Conservation (phyloP, 2,888 invertebrate genomes). For the Lathronympha strigana region DNA sequence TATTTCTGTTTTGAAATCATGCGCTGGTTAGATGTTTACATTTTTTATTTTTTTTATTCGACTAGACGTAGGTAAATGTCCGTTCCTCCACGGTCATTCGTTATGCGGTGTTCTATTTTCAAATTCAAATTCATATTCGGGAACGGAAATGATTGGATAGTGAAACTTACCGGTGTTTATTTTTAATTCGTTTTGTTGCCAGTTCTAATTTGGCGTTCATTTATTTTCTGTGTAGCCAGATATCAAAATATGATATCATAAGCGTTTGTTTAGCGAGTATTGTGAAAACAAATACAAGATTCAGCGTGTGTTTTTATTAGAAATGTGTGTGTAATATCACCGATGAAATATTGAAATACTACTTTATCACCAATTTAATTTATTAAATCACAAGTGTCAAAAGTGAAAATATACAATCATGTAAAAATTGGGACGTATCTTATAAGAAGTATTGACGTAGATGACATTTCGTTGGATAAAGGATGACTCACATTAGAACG, state of each 20-base stretch:
- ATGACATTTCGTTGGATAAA: no score
- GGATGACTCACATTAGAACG: no score
- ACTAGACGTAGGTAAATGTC: slow-evolving; percentile 49
- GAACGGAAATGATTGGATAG: slow-evolving; percentile 64
- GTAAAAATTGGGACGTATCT: no score
- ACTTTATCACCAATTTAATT: no score
- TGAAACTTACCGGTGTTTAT: slow-evolving; percentile 50
- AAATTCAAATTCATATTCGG: slow-evolving; percentile 47
- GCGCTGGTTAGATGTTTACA: slow-evolving; percentile 44
- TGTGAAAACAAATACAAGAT: slow-evolving; percentile 13
- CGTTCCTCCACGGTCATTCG: slow-evolving; percentile 46
- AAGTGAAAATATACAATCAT: no score
- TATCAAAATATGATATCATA: slow-evolving; percentile 23
- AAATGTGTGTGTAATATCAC: background rate
- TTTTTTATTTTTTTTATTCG: slow-evolving; percentile 48
- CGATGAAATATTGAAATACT: background rate
- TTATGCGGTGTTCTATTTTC: slow-evolving; percentile 58
- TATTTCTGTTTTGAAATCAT: slow-evolving; percentile 47
- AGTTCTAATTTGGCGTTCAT: slow-evolving; percentile 34
- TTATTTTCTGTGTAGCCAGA: slow-evolving; percentile 24
- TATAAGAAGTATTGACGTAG: no score
- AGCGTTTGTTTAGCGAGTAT: slow-evolving; percentile 10
- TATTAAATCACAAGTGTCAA: no score
- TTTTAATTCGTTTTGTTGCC: slow-evolving; percentile 43
- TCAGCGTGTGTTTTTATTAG: background rate